These are phyloP conservation scores for Drosophila emarginata DNA, from an alignment of 2,888 invertebrate species.

Conservation along the genomic window DNA sequence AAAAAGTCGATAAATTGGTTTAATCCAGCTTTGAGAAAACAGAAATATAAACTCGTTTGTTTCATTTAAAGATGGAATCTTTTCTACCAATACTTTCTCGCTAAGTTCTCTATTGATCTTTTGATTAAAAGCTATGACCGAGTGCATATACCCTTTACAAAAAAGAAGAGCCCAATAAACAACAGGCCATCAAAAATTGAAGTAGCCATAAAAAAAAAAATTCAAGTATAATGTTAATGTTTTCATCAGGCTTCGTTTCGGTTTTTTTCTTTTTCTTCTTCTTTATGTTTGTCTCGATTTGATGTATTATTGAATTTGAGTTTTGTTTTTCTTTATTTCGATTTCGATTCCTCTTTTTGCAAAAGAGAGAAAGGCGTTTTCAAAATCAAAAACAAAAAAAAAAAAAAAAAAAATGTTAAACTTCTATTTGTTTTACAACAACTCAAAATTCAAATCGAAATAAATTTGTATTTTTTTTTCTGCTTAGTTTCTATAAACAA, in stretches of 20 bases:
- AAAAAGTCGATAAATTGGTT: too few species aligned
- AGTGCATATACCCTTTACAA: not conserved
- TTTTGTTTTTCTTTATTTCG: conserved; percentile 33
- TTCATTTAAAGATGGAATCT: too few species aligned
- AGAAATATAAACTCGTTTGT: too few species aligned
- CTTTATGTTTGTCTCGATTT: conserved; percentile 3
- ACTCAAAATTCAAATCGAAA: conserved; percentile 15
- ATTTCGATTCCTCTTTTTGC: conserved; percentile 35
- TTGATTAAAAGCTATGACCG: not conserved
- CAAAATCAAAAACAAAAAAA: conserved; percentile 36
- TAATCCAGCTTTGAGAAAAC: too few species aligned
- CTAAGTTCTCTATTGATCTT: not conserved
- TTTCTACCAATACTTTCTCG: too few species aligned
- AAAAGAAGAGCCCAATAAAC: not conserved
- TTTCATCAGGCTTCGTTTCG: conserved; percentile 63
- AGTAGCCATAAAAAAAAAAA: conserved; percentile 65
- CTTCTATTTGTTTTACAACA: conserved; percentile 60
- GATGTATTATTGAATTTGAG: conserved; percentile 30
- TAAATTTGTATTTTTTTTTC: too few species aligned
- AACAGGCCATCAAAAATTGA: conserved; percentile 52
- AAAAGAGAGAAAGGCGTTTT: conserved; percentile 65
- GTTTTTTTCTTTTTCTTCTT: conserved; percentile 37
- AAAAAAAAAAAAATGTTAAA: conserved; percentile 33
- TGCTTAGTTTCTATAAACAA: too few species aligned
- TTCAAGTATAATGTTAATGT: conserved; percentile 67